Evolutionary conservation across 2,888 invertebrate genomes (phyloP).

Genomic region (Magallana nippona): DNA sequence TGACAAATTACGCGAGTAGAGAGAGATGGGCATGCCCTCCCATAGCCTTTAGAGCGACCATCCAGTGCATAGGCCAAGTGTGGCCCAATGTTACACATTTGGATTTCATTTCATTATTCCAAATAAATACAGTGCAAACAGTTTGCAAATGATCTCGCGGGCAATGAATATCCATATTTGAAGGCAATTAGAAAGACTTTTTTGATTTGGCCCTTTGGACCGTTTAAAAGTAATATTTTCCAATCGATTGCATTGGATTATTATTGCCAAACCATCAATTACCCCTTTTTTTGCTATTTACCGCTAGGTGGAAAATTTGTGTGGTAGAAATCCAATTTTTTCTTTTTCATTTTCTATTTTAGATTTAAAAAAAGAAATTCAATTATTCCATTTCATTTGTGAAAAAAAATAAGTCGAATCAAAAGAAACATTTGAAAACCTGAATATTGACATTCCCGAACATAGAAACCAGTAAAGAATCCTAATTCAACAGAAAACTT

Average conservation of each 20-base stretch:
- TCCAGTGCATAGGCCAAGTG: slow-evolving; percentile 34
- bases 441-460: slow-evolving; percentile 25
- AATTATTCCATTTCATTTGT: slow-evolving; percentile 30
- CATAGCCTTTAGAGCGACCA: background rate
- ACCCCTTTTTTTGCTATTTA: slow-evolving; percentile 10
- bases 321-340: slow-evolving; percentile 35
- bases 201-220: slow-evolving; percentile 34
- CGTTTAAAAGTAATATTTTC: slow-evolving; percentile 12
- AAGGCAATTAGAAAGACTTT: slow-evolving; percentile 17
- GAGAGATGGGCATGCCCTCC: slow-evolving; percentile 20
- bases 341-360: slow-evolving; percentile 6
- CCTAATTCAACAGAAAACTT: slow-evolving; percentile 28
- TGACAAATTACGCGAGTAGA: slow-evolving; percentile 21
- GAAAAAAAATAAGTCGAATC: background rate
- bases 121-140: slow-evolving; percentile 13
- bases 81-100: slow-evolving; percentile 34
- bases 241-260: slow-evolving; percentile 21
- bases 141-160: slow-evolving; percentile 25
- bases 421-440: slow-evolving; percentile 29
- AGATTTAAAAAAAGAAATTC: slow-evolving; percentile 23
- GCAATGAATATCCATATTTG: slow-evolving; percentile 30
- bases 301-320: slow-evolving; percentile 9
- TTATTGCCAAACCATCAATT: slow-evolving; percentile 23
- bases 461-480: slow-evolving; percentile 17
- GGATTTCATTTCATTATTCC: slow-evolving; percentile 31